Base-by-base conservation (phyloP, 2,888 invertebrate species). In the Taphrorychus bicolor region DNA sequence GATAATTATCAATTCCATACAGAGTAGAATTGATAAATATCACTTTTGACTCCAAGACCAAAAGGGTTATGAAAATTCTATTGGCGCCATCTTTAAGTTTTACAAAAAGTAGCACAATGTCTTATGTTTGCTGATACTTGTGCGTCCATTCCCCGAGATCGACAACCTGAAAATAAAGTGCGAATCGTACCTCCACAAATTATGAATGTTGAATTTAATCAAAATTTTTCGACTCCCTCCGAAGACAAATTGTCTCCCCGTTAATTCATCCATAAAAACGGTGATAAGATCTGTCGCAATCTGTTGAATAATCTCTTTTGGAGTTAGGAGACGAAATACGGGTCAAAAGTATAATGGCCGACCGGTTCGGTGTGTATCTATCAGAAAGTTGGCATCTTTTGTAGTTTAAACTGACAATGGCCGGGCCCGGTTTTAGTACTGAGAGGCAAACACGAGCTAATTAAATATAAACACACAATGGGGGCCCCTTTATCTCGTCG, bases 401-500 rank as follows among this genome's bases (percentile, higher is more conserved):
- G 67, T 67, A 67, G 62, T 67, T 61, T 41, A 57, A 23, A 54
- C 54, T 54, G 45, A 54, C 32, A 61, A 52, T 58, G 45, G 48
- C 57, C 45, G 40, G 18, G 21, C 54, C 22, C 11, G 21, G 58
- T 57, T 64, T 54, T 40, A 54, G 41, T 56, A 57, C 59, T 42
- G 64, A 65, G 65, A 61, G 66, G 70, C 70, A 72, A 73, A 73
- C 72, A 74, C 66, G 65, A 24, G 71, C 75, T 76, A 77, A 77
- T 77, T 77, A 77, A 76, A 77, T 76, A 76, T 77, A 77, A 77
- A 76, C 75, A 76, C 73, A 76, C 76, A 75, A 76, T 76, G 71
- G 72, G 76, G 75, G 76, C 73, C 74, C 73, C 72, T 72, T 73
- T 73, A 70, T 73, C 76, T 73, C 73, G 68, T 68, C 71, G 70